A percentile compares a stretch with the other conserved stretches of the same genome.
These are phyloP conservation scores for Eleutherodactylus coqui DNA, from an alignment of 2,797 vertebrate species.

Conservation along the genomic window DNA sequence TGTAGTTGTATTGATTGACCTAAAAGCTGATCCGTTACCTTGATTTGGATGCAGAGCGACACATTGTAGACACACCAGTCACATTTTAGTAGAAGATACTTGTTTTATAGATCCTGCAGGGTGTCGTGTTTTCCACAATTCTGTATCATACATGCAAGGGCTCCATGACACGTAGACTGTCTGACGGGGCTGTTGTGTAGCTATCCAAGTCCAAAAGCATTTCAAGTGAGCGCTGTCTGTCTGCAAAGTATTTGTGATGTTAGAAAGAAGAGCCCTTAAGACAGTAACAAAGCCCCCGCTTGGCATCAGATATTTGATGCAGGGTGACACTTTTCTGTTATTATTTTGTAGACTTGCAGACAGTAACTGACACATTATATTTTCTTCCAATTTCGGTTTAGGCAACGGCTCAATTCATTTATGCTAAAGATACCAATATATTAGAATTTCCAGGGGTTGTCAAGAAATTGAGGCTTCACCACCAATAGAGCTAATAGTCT, in stretches of 20 bases:
- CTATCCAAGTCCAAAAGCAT: neutral
- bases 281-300: neutral
- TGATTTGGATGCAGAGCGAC: slow-evolving; percentile 1
- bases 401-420: neutral
- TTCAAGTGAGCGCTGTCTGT: neutral
- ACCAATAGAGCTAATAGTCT: neutral
- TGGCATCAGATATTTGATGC: slow-evolving; percentile 3
- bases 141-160: neutral
- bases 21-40: slow-evolving; percentile 22
- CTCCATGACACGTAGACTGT: neutral
- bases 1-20: slow-evolving; percentile 34
- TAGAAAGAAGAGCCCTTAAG: slow-evolving; percentile 13
- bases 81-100: neutral
- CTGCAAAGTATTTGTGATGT: neutral
- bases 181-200: slow-evolving; percentile 10
- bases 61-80: neutral
- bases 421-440: neutral
- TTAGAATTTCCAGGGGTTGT: neutral
- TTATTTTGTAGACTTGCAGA: slow-evolving; percentile 1
- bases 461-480: neutral
- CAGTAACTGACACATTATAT: neutral
- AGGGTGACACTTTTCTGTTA: neutral
- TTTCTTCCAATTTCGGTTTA: neutral
- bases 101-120: neutral
- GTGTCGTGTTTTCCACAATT: neutral